Evolutionary conservation across 2,888 invertebrate genomes (phyloP), one percentile per base, ranked within the genome.

Genomic region (Athripsodes cinereus): DNA sequence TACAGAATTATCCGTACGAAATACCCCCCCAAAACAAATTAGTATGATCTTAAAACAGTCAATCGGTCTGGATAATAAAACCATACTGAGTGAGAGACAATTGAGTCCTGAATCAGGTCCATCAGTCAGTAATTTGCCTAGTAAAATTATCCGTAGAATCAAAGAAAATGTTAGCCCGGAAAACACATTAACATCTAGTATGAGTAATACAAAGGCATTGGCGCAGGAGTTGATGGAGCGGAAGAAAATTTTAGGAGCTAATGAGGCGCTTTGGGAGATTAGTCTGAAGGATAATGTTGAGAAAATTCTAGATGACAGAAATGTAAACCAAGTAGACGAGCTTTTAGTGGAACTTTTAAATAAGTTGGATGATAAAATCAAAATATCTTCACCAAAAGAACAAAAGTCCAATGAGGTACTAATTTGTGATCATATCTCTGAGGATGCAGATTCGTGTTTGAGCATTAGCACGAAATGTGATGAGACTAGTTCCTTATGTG

Each of bases 141-240:
- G 73, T 52, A 80, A 81, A 67, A 71, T 83, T 2, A 81, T 83
- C 52, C 69, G 78, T 64, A 80, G 81, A 3, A 81, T 83, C 13
- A 83, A 83, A 69, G 83, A 83, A 66, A 83, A 83, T 65, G 82
- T 82, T 1, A 83, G 83, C 57, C 83, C 83, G 0, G 83, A 83
- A 64, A 83, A 83, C 55, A 83, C 83, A 1, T 60, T 79, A 8
- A 78, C 75, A 0, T 73, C 76, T 0, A 76, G 73, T 52, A 74
- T 74, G 70, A 73, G 72, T 0, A 74, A 74, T 51, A 74, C 75
- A 0, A 73, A 73, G 66, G 71, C 75, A 0, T 60, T 78, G 54
- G 74, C 72, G 0, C 67, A 70, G 35, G 78, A 78, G 61, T 57
- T 78, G 51, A 68, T 66, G 1, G 72, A 74, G 11, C 67, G 66